Conservation (phyloP, 1,140 invertebrate genomes). For the Lepidurus arcticus region DNA sequence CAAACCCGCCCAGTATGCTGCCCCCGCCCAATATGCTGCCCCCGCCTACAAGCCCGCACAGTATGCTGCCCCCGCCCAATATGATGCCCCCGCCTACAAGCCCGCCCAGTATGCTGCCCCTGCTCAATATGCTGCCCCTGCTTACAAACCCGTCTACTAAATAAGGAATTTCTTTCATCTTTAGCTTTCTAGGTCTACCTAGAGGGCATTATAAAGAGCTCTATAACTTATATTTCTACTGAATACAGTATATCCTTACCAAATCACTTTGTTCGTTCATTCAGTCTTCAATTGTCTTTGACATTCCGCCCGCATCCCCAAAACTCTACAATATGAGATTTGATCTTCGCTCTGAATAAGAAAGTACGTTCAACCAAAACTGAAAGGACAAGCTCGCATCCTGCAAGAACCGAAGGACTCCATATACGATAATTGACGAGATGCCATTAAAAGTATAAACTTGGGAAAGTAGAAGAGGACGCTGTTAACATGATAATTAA, state of each 20-base stretch:
- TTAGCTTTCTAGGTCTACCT: neutral
- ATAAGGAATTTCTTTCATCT: neutral
- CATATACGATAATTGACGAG: too few species aligned
- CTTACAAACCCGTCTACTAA: slow-evolving; percentile 30
- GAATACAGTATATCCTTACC: neutral
- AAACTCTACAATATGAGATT: too few species aligned
- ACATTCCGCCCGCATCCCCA: too few species aligned
- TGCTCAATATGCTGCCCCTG: slow-evolving; percentile 24
- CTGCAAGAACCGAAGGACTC: too few species aligned
- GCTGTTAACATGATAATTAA: too few species aligned
- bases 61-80: slow-evolving; percentile 31
- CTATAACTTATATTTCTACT: neutral
- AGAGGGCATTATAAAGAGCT: neutral
- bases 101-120: neutral
- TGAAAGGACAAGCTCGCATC: too few species aligned
- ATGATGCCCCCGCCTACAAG: neutral
- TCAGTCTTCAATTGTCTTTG: too few species aligned
- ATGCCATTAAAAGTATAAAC: too few species aligned
- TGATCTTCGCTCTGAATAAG: too few species aligned
- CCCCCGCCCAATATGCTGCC: slow-evolving; percentile 31
- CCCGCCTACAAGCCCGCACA: slow-evolving; percentile 15
- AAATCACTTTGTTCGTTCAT: neutral
- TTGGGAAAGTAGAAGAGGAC: too few species aligned
- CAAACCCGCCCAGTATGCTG: slow-evolving; percentile 29
- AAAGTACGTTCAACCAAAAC: too few species aligned